Evolutionary conservation across 2,888 invertebrate genomes (phyloP), one percentile per base, ranked within the genome.

Genomic region (Hydriomena furcata): DNA sequence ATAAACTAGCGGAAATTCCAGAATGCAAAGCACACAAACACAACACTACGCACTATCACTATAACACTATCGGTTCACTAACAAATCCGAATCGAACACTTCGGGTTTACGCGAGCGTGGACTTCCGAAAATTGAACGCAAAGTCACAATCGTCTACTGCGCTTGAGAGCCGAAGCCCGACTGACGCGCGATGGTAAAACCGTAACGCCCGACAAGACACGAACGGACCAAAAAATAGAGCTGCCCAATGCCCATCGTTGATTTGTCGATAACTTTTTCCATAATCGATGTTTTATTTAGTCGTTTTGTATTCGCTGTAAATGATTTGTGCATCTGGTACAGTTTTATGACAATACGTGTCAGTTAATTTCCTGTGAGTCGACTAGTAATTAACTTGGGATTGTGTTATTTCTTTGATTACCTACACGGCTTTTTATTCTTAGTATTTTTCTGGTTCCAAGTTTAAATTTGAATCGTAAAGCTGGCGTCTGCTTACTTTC

Each of bases 161-260:
- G 34, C 21, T 57, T 53, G 68, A 76, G 72, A 73, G 70, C 53
- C 55, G 48, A 58, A 58, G 73, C 76, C 55, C 72, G 65, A 80
- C 36, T 34, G 21, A 30, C 20, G 47, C 24, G 12, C 12, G 21
- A 1, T 30, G 52, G 58, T 61, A 61, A 17, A 4, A 17, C 17
- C 51, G 47, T 52, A 54, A 52, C 58, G 61, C 61, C 61, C 57
- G 56, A 37, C 37, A 49, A 42, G 48, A 43, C 41, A 46, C 43
- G 48, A 37, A 37, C 34, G 28, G 7, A 34, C 40, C 44, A 57
- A 61, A 65, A 68, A 71, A 68, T 65, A 66, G 64, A 65, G 64
- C 62, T 55, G 52, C 44, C 55, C 51, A 11, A 57, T 64, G 12
- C n/a, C 6, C 10, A 8, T 13, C 61, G 61, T 41, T 40, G 7